These are phyloP conservation scores for Nymphalis polychloros DNA, from an alignment of 2,888 invertebrate species.

Conservation along the genomic window DNA sequence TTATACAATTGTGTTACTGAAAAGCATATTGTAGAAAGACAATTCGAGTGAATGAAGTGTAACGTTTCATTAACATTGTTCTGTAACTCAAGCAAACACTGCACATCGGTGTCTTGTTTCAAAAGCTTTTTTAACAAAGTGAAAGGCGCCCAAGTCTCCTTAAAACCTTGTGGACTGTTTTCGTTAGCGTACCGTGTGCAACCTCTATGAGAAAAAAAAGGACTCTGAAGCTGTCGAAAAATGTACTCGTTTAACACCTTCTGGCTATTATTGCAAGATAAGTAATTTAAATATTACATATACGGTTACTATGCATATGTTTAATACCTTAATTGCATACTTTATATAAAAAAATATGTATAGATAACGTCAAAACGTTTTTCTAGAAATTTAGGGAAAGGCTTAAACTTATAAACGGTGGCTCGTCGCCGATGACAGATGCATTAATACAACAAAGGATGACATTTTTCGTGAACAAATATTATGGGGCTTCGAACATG, in stretches of 20 bases:
- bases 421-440: constrained; percentile 24
- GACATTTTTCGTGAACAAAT: constrained; percentile 77
- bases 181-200: constrained; percentile 64
- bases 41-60: constrained; percentile 67
- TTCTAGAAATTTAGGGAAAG: not conserved
- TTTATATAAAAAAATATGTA: no score
- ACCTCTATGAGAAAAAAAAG: constrained; percentile 53
- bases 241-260: constrained; percentile 6
- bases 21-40: constrained; percentile 25
- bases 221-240: constrained; percentile 8
- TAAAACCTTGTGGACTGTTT: constrained; percentile 73
- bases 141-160: constrained; percentile 74
- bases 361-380: not conserved
- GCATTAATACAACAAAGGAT: constrained; percentile 40
- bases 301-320: no score
- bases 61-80: constrained; percentile 70
- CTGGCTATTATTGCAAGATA: not conserved
- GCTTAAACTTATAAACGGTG: constrained; percentile 4
- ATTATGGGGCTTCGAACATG: constrained; percentile 67
- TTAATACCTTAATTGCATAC: no score
- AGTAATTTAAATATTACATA: not conserved
- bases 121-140: constrained; percentile 66
- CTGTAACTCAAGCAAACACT: constrained; percentile 63
- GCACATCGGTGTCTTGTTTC: constrained; percentile 73
- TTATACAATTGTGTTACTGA: constrained; percentile 22